phyloP scores from a whole-genome alignment of 2,113 vertebrate species.

The Agapornis roseicollis region DNA sequence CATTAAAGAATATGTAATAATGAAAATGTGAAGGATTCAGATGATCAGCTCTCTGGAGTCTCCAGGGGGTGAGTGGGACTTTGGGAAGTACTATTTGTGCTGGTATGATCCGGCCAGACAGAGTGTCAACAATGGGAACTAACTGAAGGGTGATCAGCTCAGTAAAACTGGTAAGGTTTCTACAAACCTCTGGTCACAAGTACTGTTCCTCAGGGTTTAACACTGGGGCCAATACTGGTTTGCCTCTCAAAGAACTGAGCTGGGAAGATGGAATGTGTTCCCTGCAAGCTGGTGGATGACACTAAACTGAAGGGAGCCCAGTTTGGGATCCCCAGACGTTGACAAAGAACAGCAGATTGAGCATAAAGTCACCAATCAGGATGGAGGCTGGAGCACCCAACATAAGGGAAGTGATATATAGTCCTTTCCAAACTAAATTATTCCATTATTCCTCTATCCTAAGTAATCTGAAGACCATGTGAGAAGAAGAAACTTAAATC shows the following conservation, averaged over 20 bases:
- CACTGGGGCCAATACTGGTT: background rate
- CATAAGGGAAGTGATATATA: too few species aligned
- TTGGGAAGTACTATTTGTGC: background rate
- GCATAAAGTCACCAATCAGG: background rate
- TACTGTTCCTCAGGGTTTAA: background rate
- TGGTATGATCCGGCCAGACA: background rate
- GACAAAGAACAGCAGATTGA: background rate
- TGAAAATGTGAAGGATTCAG: background rate
- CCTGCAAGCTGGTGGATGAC: background rate
- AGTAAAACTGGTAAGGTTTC: background rate
- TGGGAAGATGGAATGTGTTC: background rate
- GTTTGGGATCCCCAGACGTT: background rate
- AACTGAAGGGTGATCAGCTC: background rate
- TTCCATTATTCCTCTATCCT: background rate
- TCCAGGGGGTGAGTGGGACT: background rate
- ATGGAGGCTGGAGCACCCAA: background rate
- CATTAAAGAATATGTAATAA: background rate
- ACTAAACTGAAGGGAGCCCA: background rate
- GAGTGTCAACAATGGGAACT: background rate
- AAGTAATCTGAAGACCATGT: background rate
- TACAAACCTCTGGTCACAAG: background rate
- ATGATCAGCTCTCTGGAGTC: background rate
- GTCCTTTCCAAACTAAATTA: background rate
- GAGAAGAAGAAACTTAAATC: background rate
- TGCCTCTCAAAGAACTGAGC: accelerated